Percentiles rank a stretch among this genome's conserved stretches.
phyloP scores from a whole-genome alignment of 2,888 invertebrate genomes.

The Meiosimyza decipiens region DNA sequence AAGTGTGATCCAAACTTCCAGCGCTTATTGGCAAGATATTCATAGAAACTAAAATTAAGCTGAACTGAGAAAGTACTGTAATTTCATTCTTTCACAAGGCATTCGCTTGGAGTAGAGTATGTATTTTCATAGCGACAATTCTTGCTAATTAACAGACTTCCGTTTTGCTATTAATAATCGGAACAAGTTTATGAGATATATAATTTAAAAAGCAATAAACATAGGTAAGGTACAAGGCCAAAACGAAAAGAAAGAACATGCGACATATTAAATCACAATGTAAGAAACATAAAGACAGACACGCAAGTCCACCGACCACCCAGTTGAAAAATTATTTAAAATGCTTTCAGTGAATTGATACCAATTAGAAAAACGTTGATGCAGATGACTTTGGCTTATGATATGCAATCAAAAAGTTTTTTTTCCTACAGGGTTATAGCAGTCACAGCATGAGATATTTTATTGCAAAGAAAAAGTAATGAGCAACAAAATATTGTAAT shows the following conservation, averaged over 20 bases:
- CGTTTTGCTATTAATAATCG: constrained; percentile 47
- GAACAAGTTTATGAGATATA: constrained; percentile 58
- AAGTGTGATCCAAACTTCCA: too few species aligned
- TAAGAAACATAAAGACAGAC: background rate
- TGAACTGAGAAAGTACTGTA: too few species aligned
- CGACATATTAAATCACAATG: background rate
- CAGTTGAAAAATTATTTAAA: background rate
- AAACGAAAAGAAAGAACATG: background rate
- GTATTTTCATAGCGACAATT: constrained; percentile 44
- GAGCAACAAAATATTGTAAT: constrained; percentile 10
- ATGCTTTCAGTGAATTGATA: too few species aligned
- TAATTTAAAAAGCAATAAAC: background rate
- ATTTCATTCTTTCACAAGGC: too few species aligned
- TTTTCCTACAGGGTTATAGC: too few species aligned
- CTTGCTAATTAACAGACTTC: constrained; percentile 62
- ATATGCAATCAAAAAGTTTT: too few species aligned
- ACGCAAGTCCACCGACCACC: background rate
- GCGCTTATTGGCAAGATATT: too few species aligned
- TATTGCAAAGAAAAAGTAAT: background rate
- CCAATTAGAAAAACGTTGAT: too few species aligned
- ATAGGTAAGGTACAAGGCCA: background rate
- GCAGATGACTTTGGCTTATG: too few species aligned
- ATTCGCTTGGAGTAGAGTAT: background rate
- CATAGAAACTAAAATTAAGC: too few species aligned
- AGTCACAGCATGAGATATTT: constrained; percentile 22